Percentiles rank a stretch among this genome's conserved stretches.
phyloP scores from a whole-genome alignment of 30 jellyfish, hydroid and myxozoan species.

The Pelagia noctiluca region DNA sequence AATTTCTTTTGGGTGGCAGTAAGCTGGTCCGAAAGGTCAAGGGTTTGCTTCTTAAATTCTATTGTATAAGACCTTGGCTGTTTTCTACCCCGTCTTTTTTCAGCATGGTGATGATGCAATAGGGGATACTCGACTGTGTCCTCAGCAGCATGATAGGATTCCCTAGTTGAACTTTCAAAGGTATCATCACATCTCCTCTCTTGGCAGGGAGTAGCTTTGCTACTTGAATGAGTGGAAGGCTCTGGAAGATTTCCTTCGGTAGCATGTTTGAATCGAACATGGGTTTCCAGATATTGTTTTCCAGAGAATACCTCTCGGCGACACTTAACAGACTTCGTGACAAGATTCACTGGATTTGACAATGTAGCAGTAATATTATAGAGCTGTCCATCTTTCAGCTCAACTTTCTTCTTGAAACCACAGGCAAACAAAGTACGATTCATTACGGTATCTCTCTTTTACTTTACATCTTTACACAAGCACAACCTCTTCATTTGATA shows the following conservation, averaged over 20 bases:
- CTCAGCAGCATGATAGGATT: neutral
- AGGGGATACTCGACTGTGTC: slow-evolving; percentile 6
- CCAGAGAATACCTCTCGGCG: slow-evolving; percentile 24
- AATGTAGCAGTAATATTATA: slow-evolving; percentile 6
- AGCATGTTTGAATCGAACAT: slow-evolving; percentile 14
- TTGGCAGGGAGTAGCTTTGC: slow-evolving; percentile 9
- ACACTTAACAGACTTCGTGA: slow-evolving; percentile 14
- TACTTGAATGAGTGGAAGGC: neutral
- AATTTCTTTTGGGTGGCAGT: slow-evolving; percentile 14
- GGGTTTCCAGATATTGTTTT: slow-evolving; percentile 22
- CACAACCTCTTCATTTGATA: neutral
- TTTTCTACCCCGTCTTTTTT: slow-evolving; percentile 4
- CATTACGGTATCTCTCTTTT: slow-evolving; percentile 5
- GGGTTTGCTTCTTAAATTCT: slow-evolving; percentile 18
- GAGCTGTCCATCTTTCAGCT: slow-evolving; percentile 6
- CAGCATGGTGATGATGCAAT: slow-evolving; percentile 24
- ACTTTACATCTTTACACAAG: slow-evolving; percentile 7
- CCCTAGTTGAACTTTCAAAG: neutral
- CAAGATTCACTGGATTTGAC: slow-evolving; percentile 9
- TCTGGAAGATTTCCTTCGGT: slow-evolving; percentile 7
- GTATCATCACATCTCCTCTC: neutral
- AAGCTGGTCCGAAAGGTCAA: slow-evolving; percentile 9
- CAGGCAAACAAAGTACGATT: neutral
- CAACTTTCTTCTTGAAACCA: slow-evolving; percentile 1
- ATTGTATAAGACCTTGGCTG: slow-evolving; percentile 42